Evolutionary conservation across 1,140 invertebrate genomes (phyloP).

Genomic region (Leguminivora glycinivorella): DNA sequence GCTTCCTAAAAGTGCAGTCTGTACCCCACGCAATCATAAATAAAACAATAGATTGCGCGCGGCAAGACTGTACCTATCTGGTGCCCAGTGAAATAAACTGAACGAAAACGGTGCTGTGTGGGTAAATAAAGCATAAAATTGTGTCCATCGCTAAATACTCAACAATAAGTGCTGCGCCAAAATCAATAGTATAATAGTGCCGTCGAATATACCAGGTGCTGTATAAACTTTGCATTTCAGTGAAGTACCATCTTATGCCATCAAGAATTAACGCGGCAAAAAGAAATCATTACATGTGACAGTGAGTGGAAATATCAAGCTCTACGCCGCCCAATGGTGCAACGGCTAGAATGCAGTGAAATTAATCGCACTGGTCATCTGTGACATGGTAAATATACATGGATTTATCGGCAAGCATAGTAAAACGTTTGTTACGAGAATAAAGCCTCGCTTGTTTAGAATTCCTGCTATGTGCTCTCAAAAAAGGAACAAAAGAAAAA

Average conservation of each 20-base stretch:
- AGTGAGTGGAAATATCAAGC: slow-evolving; percentile 80
- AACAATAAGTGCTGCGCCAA: slow-evolving; percentile 81
- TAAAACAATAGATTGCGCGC: slow-evolving; percentile 44
- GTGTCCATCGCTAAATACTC: slow-evolving; percentile 79
- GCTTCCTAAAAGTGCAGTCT: slow-evolving; percentile 70
- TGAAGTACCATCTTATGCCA: slow-evolving; percentile 79
- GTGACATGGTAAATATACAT: slow-evolving; percentile 61
- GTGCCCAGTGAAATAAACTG: slow-evolving; percentile 73
- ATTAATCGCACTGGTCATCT: slow-evolving; percentile 45
- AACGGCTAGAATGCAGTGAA: slow-evolving; percentile 56
- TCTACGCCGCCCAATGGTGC: slow-evolving; percentile 48
- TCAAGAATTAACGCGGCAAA: slow-evolving; percentile 58
- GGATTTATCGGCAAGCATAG: slow-evolving; percentile 73
- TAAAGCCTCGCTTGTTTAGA: slow-evolving; percentile 75
- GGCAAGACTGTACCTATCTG: slow-evolving; percentile 63
- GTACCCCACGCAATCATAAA: slow-evolving; percentile 48
- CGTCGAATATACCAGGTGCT: slow-evolving; percentile 82
- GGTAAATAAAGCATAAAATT: slow-evolving; percentile 79
- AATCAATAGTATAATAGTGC: slow-evolving; percentile 81
- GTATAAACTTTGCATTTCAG: slow-evolving; percentile 81
- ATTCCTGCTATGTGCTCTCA: slow-evolving; percentile 77
- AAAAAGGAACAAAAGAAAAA: slow-evolving; percentile 75
- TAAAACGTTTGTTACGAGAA: slow-evolving; percentile 72
- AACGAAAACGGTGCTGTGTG: slow-evolving; percentile 77
- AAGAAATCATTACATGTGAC: slow-evolving; percentile 84